phyloP scores from a whole-genome alignment of 1,140 invertebrate species.

The Lepidurus couesii region DNA sequence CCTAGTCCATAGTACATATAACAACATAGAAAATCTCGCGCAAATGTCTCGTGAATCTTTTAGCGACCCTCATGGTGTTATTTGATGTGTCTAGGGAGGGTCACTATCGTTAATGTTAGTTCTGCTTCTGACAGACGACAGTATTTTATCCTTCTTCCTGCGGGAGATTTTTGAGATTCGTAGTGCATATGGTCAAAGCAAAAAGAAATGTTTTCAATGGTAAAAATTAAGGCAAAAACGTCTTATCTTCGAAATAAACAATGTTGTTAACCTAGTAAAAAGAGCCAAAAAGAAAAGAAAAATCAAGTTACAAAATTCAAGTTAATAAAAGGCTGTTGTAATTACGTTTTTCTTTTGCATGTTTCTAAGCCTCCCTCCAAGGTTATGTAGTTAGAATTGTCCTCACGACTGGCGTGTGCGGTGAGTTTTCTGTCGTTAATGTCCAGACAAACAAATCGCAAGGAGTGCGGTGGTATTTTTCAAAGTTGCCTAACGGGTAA shows the following conservation, averaged over 20 bases:
- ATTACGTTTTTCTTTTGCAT: too few relatives aligned
- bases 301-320: too few relatives aligned
- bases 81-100: background rate
- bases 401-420: too few relatives aligned
- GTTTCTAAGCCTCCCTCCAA: too few relatives aligned
- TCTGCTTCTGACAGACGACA: constrained; percentile 18
- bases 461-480: too few relatives aligned
- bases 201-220: background rate
- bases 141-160: constrained; percentile 5
- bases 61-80: background rate
- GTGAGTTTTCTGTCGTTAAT: too few relatives aligned
- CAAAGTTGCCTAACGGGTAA: too few relatives aligned
- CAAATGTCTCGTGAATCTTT: background rate
- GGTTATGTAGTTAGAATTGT: too few relatives aligned
- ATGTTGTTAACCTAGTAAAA: too few relatives aligned
- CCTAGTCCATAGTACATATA: background rate
- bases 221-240: background rate
- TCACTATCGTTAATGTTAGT: background rate
- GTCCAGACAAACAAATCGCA: too few relatives aligned
- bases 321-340: too few relatives aligned
- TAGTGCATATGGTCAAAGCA: background rate
- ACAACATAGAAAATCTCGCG: background rate
- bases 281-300: too few relatives aligned
- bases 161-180: background rate
- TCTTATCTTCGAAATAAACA: background rate